phyloP scores from a whole-genome alignment of 2,888 invertebrate genomes.

The Lottia gigantea region DNA sequence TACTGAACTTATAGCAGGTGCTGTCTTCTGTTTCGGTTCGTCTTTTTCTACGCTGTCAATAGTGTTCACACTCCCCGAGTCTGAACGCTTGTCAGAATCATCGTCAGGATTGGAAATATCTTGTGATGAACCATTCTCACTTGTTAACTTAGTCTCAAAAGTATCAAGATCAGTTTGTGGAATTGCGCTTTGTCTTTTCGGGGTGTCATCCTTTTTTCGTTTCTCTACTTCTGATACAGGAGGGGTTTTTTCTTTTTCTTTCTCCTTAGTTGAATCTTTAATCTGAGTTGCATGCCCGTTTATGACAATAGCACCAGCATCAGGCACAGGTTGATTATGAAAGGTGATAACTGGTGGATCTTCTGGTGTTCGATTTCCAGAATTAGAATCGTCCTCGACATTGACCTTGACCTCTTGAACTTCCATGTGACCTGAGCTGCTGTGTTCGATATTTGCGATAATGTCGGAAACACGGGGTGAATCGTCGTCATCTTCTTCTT shows the following conservation, averaged over 20 bases:
- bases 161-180: slow-evolving; percentile 60
- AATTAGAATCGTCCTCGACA: slow-evolving; percentile 41
- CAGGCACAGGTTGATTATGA: slow-evolving; percentile 48
- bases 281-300: slow-evolving; percentile 50
- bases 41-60: slow-evolving; percentile 53
- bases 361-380: background rate
- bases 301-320: slow-evolving; percentile 44
- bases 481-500: slow-evolving; percentile 9
- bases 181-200: slow-evolving; percentile 38
- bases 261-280: slow-evolving; percentile 33
- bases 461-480: background rate
- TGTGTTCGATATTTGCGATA: background rate
- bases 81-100: slow-evolving; percentile 49
- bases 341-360: slow-evolving; percentile 38
- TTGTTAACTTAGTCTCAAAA: slow-evolving; percentile 49
- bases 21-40: slow-evolving; percentile 27
- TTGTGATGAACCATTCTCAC: slow-evolving; percentile 28
- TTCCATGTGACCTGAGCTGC: slow-evolving; percentile 32
- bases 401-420: slow-evolving; percentile 52
- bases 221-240: slow-evolving; percentile 21
- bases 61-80: slow-evolving; percentile 55
- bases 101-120: slow-evolving; percentile 46
- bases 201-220: slow-evolving; percentile 3
- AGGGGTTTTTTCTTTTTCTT: slow-evolving; percentile 24
- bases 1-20: background rate